Base-by-base conservation (phyloP, 2,797 vertebrate species). In the Dallia pectoralis region DNA sequence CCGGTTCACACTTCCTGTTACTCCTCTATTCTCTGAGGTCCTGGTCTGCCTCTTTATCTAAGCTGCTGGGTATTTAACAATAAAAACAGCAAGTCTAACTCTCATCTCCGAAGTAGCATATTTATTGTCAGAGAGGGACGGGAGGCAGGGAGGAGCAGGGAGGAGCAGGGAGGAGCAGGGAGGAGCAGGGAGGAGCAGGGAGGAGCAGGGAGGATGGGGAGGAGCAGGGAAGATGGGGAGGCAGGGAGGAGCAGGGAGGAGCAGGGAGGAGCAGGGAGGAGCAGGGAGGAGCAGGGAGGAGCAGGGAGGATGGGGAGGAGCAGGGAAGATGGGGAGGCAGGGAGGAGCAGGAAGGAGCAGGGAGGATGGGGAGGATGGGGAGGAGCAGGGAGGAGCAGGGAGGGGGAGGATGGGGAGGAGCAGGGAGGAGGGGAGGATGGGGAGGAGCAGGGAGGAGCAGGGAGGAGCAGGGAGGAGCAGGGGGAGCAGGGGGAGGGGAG, bases 1-100 rank as follows among this genome's bases (percentile, higher is more conserved):
- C 74, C 71, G 71, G 74, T 77, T 66, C 76, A 77, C 80, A 81
- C 87, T 88, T 85, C 86, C 78, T 85, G 74, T 72, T 88, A 82
- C 86, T 86, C 77, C 29, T 49, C 71, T 78, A 84, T 82, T 79
- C 72, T 69, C 77, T 19, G 16, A 66, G 36, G 77, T 79, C 33
- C 75, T 85, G 69, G 75, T 83, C 67, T 76, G 73, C 77, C 79
- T 79, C 70, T 84, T 88, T 79, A 82, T 84, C 78, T 78, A 72
- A 74, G 59, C 76, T 79, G 72, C 69, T 67, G 72, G 75, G 88
- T 70, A 79, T 40, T 73, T 70, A 80, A 79, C 71, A 77, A 77
- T 83, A 71, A 82, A 85, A 85, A 69, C 68, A 81, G 48, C 79
- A 78, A 67, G 19, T 67, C 65, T 30, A 51, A 53, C 12, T 8